phyloP scores from a whole-genome alignment of 35 echinoderm and acorn worm species.

The Diadema setosum region DNA sequence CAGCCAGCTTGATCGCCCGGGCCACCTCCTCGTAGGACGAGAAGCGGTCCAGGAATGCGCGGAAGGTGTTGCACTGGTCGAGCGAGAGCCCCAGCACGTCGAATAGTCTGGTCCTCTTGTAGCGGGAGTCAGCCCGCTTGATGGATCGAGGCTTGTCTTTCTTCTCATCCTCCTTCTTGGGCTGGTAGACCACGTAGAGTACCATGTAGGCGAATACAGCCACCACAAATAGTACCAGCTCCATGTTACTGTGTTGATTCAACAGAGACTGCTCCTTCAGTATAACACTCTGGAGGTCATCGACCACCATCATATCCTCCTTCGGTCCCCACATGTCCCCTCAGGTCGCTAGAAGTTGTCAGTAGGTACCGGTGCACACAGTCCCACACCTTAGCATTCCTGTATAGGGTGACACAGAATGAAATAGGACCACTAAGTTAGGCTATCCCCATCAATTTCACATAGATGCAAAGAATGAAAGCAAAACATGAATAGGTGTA shows the following conservation, averaged over 20 bases:
- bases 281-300: neutral
- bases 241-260: conserved; percentile 41
- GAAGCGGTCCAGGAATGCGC: conserved; percentile 82
- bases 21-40: conserved; percentile 76
- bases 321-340: neutral
- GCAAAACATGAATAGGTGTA: too few relatives aligned
- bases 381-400: neutral
- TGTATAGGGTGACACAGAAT: too few relatives aligned
- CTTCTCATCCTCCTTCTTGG: neutral
- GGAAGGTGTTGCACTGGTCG: conserved; percentile 82
- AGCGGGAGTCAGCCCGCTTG: conserved; percentile 27
- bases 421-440: too few relatives aligned
- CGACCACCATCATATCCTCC: neutral
- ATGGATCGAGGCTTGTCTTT: conserved; percentile 18
- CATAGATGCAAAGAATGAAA: too few relatives aligned
- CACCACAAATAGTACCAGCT: conserved; percentile 64
- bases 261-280: neutral
- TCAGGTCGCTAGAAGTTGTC: too few relatives aligned
- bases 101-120: conserved; percentile 71
- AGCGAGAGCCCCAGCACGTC: conserved; percentile 69
- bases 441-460: too few relatives aligned
- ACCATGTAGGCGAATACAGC: conserved; percentile 52
- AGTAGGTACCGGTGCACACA: too few relatives aligned
- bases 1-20: conserved; percentile 77
- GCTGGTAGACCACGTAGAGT: conserved; percentile 63